phyloP scores from a whole-genome alignment of 2,888 invertebrate genomes.

The Empis stercorea region DNA sequence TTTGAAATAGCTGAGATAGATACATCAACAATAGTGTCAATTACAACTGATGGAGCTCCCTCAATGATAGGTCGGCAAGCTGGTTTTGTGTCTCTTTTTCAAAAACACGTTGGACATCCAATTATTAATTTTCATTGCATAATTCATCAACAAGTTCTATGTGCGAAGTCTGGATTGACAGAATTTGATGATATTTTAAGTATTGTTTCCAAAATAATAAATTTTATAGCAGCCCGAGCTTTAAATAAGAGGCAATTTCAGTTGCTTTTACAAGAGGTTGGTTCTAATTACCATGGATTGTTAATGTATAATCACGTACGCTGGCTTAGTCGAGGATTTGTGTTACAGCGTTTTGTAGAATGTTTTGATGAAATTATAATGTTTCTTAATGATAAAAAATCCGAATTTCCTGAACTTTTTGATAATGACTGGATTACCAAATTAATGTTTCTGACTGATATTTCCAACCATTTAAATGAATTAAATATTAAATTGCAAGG shows the following conservation, averaged over 20 bases:
- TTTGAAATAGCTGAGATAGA: background rate
- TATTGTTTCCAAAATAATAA: background rate
- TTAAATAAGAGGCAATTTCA: background rate
- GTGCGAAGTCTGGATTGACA: conserved; percentile 1
- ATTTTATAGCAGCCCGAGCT: background rate
- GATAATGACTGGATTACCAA: background rate
- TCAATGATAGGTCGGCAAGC: background rate
- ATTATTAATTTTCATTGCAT: conserved; percentile 2
- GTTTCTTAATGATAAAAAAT: conserved; percentile 1
- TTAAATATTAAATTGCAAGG: background rate
- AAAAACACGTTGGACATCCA: conserved; percentile 1
- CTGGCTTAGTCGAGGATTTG: conserved; percentile 1
- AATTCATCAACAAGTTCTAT: conserved; percentile 2
- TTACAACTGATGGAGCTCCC: conserved; percentile 2
- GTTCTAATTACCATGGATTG: background rate
- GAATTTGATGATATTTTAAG: background rate
- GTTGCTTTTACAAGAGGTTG: background rate
- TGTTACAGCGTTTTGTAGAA: conserved; percentile 1
- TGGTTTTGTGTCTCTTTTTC: background rate
- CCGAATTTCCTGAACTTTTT: background rate
- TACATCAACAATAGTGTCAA: background rate
- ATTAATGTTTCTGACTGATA: background rate
- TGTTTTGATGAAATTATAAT: conserved; percentile 1
- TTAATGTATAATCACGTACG: background rate
- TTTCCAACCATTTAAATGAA: conserved; percentile 1